Base-by-base conservation (phyloP, 2,888 invertebrate species). In the Blastobasis lacticolella region DNA sequence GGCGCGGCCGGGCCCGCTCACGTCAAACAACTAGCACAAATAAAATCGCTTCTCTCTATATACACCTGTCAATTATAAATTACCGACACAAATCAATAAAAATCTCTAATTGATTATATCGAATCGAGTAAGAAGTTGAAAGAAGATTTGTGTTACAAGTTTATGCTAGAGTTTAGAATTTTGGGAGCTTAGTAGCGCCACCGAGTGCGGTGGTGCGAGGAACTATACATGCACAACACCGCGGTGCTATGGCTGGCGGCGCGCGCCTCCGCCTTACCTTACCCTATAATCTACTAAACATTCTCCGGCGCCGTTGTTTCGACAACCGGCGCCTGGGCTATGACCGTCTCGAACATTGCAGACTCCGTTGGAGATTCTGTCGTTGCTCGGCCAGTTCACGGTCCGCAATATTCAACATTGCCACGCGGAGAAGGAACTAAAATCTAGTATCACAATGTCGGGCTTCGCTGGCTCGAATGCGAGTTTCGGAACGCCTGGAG, bases 391-490 rank as follows among this genome's bases (percentile, higher is more conserved):
- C 48, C 49, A 64, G 65, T 69, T 64, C 59, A 38, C 38, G 37
- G 59, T 57, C 58, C 60, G 70, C 67, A 61, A 67, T 71, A 73
- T 73, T 75, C 72, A 77, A 78, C 71, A 71, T 73, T 69, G 69
- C 67, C 73, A 71, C 77, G 58, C 64, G 81, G 86, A 84, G 86
- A 83, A 83, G 78, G 79, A 85, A 88, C 86, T 88, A 87, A 86
- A 86, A 87, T 81, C 88, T 88, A 88, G 84, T 88, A 88, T 88
- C 88, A 88, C 88, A 88, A 88, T 87, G 75, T 85, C 81, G 84
- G 83, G 83, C 82, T 83, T 79, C 72, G 71, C 75, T 73, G 75
- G 78, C 77, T 76, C 71, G 71, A 76, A 76, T 71, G 72, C 74
- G 81, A 82, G 81, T 77, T 73, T 68, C 69, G 73, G 69, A 70